Conservation (phyloP, 2,113 vertebrate species). For the Mesocricetus auratus region DNA sequence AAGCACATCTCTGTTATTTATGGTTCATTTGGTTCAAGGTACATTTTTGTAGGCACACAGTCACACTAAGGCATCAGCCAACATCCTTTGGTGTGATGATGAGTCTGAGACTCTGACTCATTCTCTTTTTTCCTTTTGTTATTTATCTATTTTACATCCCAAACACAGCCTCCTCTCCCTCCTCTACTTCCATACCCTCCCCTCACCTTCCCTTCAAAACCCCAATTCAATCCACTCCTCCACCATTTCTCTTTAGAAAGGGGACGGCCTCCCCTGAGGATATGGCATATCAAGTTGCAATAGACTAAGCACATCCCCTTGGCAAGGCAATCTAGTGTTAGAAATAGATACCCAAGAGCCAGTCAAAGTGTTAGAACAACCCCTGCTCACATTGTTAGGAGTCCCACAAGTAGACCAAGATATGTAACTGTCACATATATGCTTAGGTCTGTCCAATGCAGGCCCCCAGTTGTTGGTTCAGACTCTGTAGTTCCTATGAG, state of each 20-base stretch:
- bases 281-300: background rate
- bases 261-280: background rate
- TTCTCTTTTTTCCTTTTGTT: background rate
- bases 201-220: background rate
- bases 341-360: background rate
- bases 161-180: background rate
- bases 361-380: background rate
- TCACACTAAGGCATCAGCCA: background rate
- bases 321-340: background rate
- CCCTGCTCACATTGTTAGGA: background rate
- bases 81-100: rapidly evolving
- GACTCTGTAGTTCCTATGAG: background rate
- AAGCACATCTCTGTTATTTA: background rate
- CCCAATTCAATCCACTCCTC: background rate
- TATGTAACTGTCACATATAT: background rate
- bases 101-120: background rate
- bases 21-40: background rate
- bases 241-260: background rate
- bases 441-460: background rate
- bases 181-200: background rate
- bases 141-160: background rate
- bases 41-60: background rate
- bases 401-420: background rate
- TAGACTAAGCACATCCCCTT: background rate
- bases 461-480: background rate